Evolutionary conservation across 1,140 invertebrate genomes (phyloP).

Genomic region (Pseudomyrmex dendroicus): DNA sequence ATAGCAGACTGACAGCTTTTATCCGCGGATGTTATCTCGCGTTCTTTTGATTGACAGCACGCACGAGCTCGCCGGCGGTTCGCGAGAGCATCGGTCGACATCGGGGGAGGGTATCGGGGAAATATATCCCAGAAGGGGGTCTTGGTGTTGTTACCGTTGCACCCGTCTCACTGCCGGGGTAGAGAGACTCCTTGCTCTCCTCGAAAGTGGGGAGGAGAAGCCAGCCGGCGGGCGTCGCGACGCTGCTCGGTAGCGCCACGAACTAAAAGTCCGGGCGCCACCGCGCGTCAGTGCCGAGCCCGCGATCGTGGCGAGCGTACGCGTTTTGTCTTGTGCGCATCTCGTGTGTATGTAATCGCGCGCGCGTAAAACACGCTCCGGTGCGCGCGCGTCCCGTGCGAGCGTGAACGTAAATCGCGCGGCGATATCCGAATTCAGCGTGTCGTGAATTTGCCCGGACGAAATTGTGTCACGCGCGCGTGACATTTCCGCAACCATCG

Average conservation of each 20-base stretch:
- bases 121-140: too few relatives aligned
- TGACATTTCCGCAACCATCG: neutral
- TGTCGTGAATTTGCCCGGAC: neutral
- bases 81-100: slow-evolving; percentile 17
- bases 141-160: too few relatives aligned
- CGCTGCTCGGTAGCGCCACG: slow-evolving; percentile 82
- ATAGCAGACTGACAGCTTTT: slow-evolving; percentile 47
- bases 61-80: slow-evolving; percentile 1
- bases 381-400: neutral
- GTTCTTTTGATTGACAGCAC: slow-evolving; percentile 59
- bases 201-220: neutral
- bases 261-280: slow-evolving; percentile 82
- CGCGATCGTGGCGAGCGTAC: slow-evolving; percentile 84
- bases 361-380: slow-evolving; percentile 16
- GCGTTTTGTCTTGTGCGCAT: slow-evolving; percentile 69
- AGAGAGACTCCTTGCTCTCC: neutral
- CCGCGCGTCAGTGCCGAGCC: slow-evolving; percentile 83
- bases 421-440: neutral
- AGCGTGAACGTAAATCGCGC: neutral
- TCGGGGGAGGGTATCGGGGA: slow-evolving; percentile 1
- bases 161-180: slow-evolving; percentile 21
- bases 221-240: slow-evolving; percentile 78
- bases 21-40: slow-evolving; percentile 57
- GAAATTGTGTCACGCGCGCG: slow-evolving; percentile 14
- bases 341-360: slow-evolving; percentile 19